Evolutionary conservation across 2,113 vertebrate species (phyloP).

Genomic region (Microtus pennsylvanicus): DNA sequence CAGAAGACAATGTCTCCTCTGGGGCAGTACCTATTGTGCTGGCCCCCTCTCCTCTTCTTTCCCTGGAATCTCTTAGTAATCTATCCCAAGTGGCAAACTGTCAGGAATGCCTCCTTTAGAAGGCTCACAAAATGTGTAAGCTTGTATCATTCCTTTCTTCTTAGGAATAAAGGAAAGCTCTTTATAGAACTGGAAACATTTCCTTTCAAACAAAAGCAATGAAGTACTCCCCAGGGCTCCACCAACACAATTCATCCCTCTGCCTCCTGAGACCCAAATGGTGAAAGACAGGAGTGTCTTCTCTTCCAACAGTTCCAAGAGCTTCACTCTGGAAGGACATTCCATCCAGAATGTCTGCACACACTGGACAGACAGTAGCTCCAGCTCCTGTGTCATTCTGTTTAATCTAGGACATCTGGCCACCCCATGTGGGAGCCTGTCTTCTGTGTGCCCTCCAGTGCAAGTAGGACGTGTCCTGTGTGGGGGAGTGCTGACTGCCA

Average conservation of each 20-base stretch:
- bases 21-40: conserved; percentile 56
- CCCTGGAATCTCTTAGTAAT: conserved; percentile 77
- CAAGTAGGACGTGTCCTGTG: conserved; percentile 44
- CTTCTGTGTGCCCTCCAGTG: conserved; percentile 56
- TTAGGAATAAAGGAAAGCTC: conserved; percentile 72
- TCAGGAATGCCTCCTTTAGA: conserved; percentile 73
- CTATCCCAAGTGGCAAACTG: conserved; percentile 74
- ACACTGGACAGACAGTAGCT: conserved; percentile 44
- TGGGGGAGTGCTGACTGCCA: conserved; percentile 38
- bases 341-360: conserved; percentile 68
- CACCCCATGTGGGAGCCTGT: conserved; percentile 31
- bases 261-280: conserved; percentile 66
- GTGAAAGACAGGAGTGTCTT: conserved; percentile 68
- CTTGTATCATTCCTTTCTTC: conserved; percentile 74
- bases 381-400: conserved; percentile 56
- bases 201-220: conserved; percentile 77
- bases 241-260: conserved; percentile 61
- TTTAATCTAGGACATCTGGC: conserved; percentile 64
- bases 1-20: conserved; percentile 57
- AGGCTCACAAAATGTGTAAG: conserved; percentile 71
- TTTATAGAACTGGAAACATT: conserved; percentile 75
- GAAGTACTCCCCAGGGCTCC: conserved; percentile 56
- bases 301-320: conserved; percentile 71
- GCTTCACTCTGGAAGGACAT: conserved; percentile 56
- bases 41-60: conserved; percentile 32